Conservation (phyloP, 2,888 invertebrate genomes). For the Conus canariensis region DNA sequence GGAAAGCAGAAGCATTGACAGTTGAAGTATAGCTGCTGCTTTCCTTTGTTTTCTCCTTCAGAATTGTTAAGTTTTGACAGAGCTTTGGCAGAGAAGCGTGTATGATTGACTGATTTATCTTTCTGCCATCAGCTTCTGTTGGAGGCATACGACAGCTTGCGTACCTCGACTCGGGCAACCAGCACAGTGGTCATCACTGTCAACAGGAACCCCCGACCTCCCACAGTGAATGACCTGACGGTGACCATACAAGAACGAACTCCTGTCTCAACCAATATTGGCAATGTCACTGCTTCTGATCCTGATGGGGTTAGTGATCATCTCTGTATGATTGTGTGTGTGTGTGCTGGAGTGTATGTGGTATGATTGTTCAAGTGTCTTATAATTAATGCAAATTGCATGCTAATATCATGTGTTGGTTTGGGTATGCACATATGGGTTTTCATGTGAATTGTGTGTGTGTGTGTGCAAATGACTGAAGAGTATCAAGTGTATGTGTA, state of each 20-base stretch:
- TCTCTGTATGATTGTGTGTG: not conserved
- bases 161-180: conserved; percentile 63
- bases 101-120: no score
- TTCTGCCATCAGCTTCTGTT: conserved; percentile 62
- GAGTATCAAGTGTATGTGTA: not conserved
- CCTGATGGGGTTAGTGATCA: conserved; percentile 60
- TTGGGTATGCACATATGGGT: no score
- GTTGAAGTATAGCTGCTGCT: no score
- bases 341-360: conserved; percentile 1
- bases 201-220: conserved; percentile 73
- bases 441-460: no score
- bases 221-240: conserved; percentile 47
- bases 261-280: conserved; percentile 60
- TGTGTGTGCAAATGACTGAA: no score
- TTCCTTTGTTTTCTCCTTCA: no score
- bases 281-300: conserved; percentile 67
- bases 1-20: no score
- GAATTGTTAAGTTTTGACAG: no score
- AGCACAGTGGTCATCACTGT: conserved; percentile 64
- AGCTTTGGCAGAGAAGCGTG: no score
- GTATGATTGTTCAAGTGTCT: no score
- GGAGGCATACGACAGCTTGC: conserved; percentile 67
- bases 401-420: no score
- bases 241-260: conserved; percentile 63
- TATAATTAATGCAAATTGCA: no score